These are phyloP conservation scores for Phaetusa simplex DNA, from an alignment of 2,113 vertebrate species.

Conservation along the genomic window DNA sequence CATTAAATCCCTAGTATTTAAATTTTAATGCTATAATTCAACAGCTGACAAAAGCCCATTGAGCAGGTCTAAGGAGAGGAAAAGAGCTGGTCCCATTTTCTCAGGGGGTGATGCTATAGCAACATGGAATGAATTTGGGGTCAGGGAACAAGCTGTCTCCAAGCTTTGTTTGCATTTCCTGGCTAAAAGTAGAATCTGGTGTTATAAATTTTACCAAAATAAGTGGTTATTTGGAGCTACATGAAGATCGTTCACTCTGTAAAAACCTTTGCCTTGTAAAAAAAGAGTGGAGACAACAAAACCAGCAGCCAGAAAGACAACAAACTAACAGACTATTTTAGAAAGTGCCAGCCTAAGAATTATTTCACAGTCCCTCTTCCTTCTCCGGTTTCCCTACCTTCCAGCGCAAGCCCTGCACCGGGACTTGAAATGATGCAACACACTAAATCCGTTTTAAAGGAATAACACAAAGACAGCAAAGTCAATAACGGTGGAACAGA, in stretches of 20 bases:
- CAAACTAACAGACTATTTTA: slow-evolving; percentile 7
- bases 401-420: background rate
- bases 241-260: slow-evolving; percentile 47
- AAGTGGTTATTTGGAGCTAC: slow-evolving; percentile 66
- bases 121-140: slow-evolving; percentile 84
- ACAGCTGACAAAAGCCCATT: slow-evolving; percentile 84
- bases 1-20: slow-evolving; percentile 84
- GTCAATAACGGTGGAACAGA: slow-evolving; percentile 36
- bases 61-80: slow-evolving; percentile 73
- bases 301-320: slow-evolving; percentile 31
- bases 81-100: slow-evolving; percentile 77
- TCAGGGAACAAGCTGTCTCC: slow-evolving; percentile 79
- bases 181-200: slow-evolving; percentile 74
- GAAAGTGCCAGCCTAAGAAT: slow-evolving; percentile 28
- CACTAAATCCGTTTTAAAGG: slow-evolving; percentile 43
- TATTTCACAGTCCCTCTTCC: slow-evolving; percentile 34
- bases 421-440: slow-evolving; percentile 36
- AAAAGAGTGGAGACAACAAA: slow-evolving; percentile 36
- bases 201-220: slow-evolving; percentile 76
- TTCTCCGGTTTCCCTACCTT: background rate
- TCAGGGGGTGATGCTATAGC: slow-evolving; percentile 85
- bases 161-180: slow-evolving; percentile 81
- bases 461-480: slow-evolving; percentile 43
- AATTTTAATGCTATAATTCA: slow-evolving; percentile 88
- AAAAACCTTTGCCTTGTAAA: slow-evolving; percentile 46